Evolutionary conservation across 2,797 vertebrate genomes (phyloP), one percentile per base, ranked within the genome.

Genomic region (Prunella strophiata): DNA sequence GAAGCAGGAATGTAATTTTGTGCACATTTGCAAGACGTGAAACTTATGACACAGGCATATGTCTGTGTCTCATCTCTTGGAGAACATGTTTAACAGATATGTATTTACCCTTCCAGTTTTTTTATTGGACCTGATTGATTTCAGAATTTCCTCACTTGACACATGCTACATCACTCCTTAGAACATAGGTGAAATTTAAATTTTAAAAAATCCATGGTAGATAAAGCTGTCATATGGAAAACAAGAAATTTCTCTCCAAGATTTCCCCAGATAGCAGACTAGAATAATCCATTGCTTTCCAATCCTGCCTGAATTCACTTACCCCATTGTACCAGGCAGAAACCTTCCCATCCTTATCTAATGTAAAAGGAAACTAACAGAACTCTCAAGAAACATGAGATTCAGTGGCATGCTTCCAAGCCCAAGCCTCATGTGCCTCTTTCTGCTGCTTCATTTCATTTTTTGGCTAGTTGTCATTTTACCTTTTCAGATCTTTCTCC

Each of bases 251-350:
- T 51, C 30, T 48, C 8, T 43, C 70, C 38, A 52, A 19, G 25
- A 22, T 50, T 67, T 62, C 16, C 29, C 45, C 17, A 58, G 19
- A 40, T 27, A 68, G 11, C 8, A 23, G 19, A 66, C 14, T 3
- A 1, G 23, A 73, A 85, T 0, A 10, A 55, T 11, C 7, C 2
- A 0, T 10, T 55, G 18, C 13, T 34, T 68, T 84, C 55, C 5
- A 5, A n/a, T 21, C 20, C 22, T 29, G 7, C 42, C 15, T 63
- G 27, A 38, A 4, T 67, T 58, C 1, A 1, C 18, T 52, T 47
- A 30, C 29, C 5, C 16, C 2, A 1, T 18, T 4, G 16, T 16
- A 47, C 11, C 19, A 57, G 30, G 32, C 11, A 32, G 30, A 59
- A 83, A 15, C 5, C 6, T 47, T 48, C 30, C 19, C 10, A 13